These are phyloP conservation scores for Philaenus spumarius DNA, from an alignment of 1,140 invertebrate genomes.

Conservation along the genomic window DNA sequence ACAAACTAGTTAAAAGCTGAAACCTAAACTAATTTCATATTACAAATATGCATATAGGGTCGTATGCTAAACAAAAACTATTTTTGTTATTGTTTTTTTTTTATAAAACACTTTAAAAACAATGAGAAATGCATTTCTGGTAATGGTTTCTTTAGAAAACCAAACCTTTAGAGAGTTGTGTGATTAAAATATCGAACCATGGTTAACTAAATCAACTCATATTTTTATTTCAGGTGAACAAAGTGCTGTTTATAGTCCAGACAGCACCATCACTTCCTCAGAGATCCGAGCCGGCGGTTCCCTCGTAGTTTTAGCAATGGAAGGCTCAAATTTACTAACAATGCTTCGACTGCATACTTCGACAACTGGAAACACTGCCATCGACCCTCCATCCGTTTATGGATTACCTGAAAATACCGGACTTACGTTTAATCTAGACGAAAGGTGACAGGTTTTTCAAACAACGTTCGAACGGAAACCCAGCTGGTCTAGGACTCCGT, in stretches of 20 bases:
- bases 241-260: conserved; percentile 70
- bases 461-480: not conserved
- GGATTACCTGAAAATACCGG: conserved; percentile 31
- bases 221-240: conserved; percentile 58
- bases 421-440: conserved; percentile 35
- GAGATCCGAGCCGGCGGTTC: conserved; percentile 65
- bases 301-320: conserved; percentile 46
- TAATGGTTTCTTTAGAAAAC: not conserved
- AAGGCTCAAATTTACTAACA: not conserved
- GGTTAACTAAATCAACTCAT: too few relatives aligned
- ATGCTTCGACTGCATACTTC: conserved; percentile 6
- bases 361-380: not conserved
- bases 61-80: not conserved
- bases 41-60: not conserved
- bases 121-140: not conserved
- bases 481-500: conserved; percentile 2
- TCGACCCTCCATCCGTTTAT: conserved; percentile 3
- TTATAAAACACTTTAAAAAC: not conserved
- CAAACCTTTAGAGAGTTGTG: too few relatives aligned
- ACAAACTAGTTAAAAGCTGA: too few relatives aligned
- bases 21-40: too few relatives aligned
- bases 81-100: not conserved
- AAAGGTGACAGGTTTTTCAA: conserved; percentile 20
- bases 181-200: too few relatives aligned
- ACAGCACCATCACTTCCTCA: conserved; percentile 63